These are phyloP conservation scores for Heliopora coerulea DNA, from an alignment of 92 coral and sea anemone genomes.

Conservation along the genomic window DNA sequence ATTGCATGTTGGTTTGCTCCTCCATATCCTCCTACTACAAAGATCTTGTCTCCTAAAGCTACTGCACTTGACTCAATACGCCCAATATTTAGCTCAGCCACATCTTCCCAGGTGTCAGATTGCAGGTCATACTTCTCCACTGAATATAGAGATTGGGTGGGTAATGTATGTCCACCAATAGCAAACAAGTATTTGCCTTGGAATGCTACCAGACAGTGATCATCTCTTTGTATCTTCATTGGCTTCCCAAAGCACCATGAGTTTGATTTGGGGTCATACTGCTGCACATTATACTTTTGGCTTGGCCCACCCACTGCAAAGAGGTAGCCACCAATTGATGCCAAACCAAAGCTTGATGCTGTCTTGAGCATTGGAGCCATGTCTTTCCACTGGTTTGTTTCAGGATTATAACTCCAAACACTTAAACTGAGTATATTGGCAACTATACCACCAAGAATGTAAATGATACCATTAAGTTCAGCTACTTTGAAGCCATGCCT, in stretches of 20 bases:
- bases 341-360: slow-evolving; percentile 30
- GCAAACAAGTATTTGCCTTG: slow-evolving; percentile 18
- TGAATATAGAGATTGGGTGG: slow-evolving; percentile 21
- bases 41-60: slow-evolving; percentile 22
- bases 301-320: slow-evolving; percentile 27
- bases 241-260: slow-evolving; percentile 20
- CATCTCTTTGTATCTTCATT: slow-evolving; percentile 18
- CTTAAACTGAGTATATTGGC: not conserved
- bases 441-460: slow-evolving; percentile 18
- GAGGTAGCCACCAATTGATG: not conserved
- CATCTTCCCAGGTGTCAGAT: slow-evolving; percentile 8
- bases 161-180: slow-evolving; percentile 15
- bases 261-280: slow-evolving; percentile 17
- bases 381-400: slow-evolving; percentile 8
- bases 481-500: slow-evolving; percentile 10
- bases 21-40: slow-evolving; percentile 30
- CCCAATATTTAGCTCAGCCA: slow-evolving; percentile 23
- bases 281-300: slow-evolving; percentile 19
- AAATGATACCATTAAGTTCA: slow-evolving; percentile 8
- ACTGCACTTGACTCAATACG: slow-evolving; percentile 33
- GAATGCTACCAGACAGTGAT: slow-evolving; percentile 34
- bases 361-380: slow-evolving; percentile 37
- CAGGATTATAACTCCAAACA: slow-evolving; percentile 21
- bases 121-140: slow-evolving; percentile 23
- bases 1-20: not conserved